Base-by-base conservation (phyloP, 2,888 invertebrate genomes). In the Brachylomia viminalis region DNA sequence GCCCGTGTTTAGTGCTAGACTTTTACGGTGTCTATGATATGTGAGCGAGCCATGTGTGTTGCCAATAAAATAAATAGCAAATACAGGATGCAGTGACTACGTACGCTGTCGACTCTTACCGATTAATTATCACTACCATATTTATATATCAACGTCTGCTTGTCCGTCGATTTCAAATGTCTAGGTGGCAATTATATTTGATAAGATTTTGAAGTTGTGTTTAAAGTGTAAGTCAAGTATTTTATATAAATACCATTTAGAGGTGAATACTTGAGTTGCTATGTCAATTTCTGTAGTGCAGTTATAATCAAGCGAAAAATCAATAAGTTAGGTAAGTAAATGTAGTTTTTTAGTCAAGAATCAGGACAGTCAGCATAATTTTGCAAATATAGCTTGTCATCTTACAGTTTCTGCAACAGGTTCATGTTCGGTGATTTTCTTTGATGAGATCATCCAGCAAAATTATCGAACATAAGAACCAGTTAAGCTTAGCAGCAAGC, bases 41-140 rank as follows among this genome's bases (percentile, higher is more conserved):
- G 64, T 75, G 79, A 59, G 42, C 52, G 45, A 58, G 56, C 62
- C 38, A 54, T 42, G 66, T 45, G 66, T 82, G 82, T 84, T 68
- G 75, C 67, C 71, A 84, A 75, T 82, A 84, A 84, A 75, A 84
- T 82, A 82, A 69, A 84, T 74, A 61, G 45, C 30, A 58, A 71
- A 68, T 69, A 71, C 84, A 84, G 82, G 84, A 75, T 84, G 68
- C 71, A 69, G 73, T 79, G 30, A 66, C 56, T 72, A 59, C 49
- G 59, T 68, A 47, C 49, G 64, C 68, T 61, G 80, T 72, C 52
- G 68, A 59, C 65, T 69, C n/a, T 47, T 38, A 80, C 52, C 75
- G 38, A 84, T 84, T 84, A 82, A 80, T 80, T 80, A 69, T 72
- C 65, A 38, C 75, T 58, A 69, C 45, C 65, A 54, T 47, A 65